Evolutionary conservation across 2,888 invertebrate genomes (phyloP), one percentile per base, ranked within the genome.

Genomic region (Cephus spinipes): DNA sequence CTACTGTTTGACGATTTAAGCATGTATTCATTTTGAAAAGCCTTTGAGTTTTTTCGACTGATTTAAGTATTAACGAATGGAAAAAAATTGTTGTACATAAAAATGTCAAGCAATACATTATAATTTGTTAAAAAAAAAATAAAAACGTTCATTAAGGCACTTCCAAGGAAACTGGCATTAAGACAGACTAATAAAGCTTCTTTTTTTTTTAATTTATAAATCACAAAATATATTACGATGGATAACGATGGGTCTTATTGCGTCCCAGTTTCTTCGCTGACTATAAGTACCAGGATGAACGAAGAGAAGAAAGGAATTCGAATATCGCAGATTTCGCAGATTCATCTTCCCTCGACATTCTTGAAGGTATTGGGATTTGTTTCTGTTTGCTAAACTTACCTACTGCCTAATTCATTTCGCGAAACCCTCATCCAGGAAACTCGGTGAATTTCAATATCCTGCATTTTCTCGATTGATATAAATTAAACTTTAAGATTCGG

Each of bases 381-480:
- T 79, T 83, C 80, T 84, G 83, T 85, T 85, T 84, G 82, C 81
- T 77, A 75, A 79, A 79, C 81, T 81, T 82, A 81, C 80, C 81
- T 76, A 77, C 80, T 73, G 80, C 78, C 82, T 86, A 85, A 85
- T 87, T 86, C 83, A 85, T 84, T 86, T 84, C 78, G 74, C 76
- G 30, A 69, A 23, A 71, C 75, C 40, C 36, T 77, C 79, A 35
- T 75, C 55, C 79, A 69, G 74, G 76, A 31, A 79, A 75, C 73
- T 73, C 76, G 76, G 74, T 78, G 77, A 68, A 35, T 76, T 33
- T 33, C 74, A 33, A 35, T 12, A 74, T 33, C n/a, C 33, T 35
- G 78, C 74, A 77, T 78, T 77, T 75, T 32, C 23, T 34, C 30
- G 55, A 68, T 55, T 73, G 73, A 79, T 78, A 83, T 74, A 77